Conservation (phyloP, 2,797 vertebrate species). For the Danio aesculapii region DNA sequence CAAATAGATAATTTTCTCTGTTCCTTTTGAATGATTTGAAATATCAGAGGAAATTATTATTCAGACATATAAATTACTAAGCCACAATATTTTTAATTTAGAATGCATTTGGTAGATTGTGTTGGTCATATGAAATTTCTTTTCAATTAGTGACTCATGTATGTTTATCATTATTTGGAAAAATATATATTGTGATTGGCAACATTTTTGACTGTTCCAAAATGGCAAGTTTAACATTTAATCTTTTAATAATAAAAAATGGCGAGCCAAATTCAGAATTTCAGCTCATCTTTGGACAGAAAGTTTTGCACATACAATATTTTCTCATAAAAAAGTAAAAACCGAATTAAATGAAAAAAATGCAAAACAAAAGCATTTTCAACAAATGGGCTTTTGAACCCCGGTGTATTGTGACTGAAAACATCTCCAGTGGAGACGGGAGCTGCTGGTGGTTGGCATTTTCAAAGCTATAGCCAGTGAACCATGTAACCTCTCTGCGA, state of each 20-base stretch:
- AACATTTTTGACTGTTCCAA: too few relatives aligned
- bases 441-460: slow-evolving; percentile 60
- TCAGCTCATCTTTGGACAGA: not conserved
- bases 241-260: too few relatives aligned
- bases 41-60: too few relatives aligned
- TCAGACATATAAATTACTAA: too few relatives aligned
- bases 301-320: not conserved
- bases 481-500: slow-evolving; percentile 49
- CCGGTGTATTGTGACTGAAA: slow-evolving; percentile 17
- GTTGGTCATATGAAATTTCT: too few relatives aligned
- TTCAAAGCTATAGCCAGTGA: slow-evolving; percentile 53
- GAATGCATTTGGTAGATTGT: too few relatives aligned
- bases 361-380: slow-evolving; percentile 8
- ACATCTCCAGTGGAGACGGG: slow-evolving; percentile 30
- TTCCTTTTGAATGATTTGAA: too few relatives aligned
- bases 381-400: not conserved
- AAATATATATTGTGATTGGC: too few relatives aligned
- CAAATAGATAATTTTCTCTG: too few relatives aligned
- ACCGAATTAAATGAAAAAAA: not conserved
- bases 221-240: not conserved
- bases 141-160: too few relatives aligned
- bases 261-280: not conserved
- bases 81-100: too few relatives aligned
- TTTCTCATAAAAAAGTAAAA: not conserved
- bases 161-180: too few relatives aligned